These are phyloP conservation scores for Amitus sp. DNA, from an alignment of 2,888 invertebrate species.

Conservation along the genomic window DNA sequence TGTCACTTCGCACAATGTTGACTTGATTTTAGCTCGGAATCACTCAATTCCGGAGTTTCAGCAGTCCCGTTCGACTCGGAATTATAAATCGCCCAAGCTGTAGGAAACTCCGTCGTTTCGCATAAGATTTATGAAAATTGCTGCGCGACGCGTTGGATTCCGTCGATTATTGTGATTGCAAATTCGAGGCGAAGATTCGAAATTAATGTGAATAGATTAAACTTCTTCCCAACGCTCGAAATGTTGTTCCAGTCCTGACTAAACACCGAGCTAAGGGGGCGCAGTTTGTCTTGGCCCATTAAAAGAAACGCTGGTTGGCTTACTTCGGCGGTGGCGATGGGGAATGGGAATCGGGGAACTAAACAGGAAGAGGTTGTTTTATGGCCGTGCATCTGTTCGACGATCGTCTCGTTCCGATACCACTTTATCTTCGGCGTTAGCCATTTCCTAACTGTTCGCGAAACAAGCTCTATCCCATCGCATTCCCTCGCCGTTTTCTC, in stretches of 20 bases:
- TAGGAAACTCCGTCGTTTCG: background rate
- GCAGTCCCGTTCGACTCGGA: slow-evolving; percentile 29
- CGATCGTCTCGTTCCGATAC: slow-evolving; percentile 67
- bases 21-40: slow-evolving; percentile 34
- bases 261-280: slow-evolving; percentile 54
- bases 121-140: slow-evolving; percentile 23
- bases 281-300: slow-evolving; percentile 67
- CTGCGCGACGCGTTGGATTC: background rate
- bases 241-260: slow-evolving; percentile 38
- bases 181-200: background rate
- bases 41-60: slow-evolving; percentile 35
- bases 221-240: slow-evolving; percentile 26
- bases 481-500: slow-evolving; percentile 30
- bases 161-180: background rate
- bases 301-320: slow-evolving; percentile 65
- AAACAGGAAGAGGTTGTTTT: slow-evolving; percentile 64
- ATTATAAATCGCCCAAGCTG: slow-evolving; percentile 31
- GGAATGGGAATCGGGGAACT: too few species aligned
- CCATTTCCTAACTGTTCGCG: slow-evolving; percentile 65
- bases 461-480: slow-evolving; percentile 55
- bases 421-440: slow-evolving; percentile 66
- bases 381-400: slow-evolving; percentile 66
- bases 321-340: slow-evolving; percentile 43
- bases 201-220: slow-evolving; percentile 13
- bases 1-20: slow-evolving; percentile 29